A percentile compares a stretch with the other conserved stretches of the same genome.
Evolutionary conservation across 2,797 vertebrate genomes (phyloP).

Genomic region (Gouania willdenowi): DNA sequence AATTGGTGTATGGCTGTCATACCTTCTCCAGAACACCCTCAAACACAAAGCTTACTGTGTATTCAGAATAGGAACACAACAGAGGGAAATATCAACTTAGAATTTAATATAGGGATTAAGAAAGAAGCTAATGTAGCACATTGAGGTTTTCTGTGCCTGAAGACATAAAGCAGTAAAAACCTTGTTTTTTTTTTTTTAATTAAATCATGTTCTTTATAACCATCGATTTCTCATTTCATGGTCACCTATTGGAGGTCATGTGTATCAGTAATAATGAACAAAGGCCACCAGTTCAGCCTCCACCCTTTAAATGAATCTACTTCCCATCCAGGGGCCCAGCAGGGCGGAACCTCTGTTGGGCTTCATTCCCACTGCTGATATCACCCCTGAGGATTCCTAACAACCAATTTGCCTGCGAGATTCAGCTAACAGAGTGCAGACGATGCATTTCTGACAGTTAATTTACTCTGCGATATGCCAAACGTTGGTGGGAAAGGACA

Average conservation of each 20-base stretch:
- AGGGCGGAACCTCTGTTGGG: not conserved
- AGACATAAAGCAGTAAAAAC: no score
- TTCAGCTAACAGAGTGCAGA: slow-evolving; percentile 48
- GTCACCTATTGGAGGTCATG: slow-evolving; percentile 7
- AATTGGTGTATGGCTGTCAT: no score
- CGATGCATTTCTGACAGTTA: slow-evolving; percentile 34
- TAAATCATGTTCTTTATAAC: not conserved
- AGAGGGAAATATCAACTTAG: no score
- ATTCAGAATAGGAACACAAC: no score
- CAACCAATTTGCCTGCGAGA: slow-evolving; percentile 47
- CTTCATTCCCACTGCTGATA: slow-evolving; percentile 6
- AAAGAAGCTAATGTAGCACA: no score
- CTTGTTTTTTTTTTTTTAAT: not conserved
- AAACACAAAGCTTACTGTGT: no score
- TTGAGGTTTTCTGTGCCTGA: no score
- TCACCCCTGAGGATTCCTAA: slow-evolving; percentile 42
- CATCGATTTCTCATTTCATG: no score
- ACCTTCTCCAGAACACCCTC: no score
- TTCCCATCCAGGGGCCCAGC: not conserved
- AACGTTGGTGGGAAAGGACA: slow-evolving; percentile 34
- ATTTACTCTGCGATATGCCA: slow-evolving; percentile 34
- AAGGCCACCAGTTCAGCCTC: not conserved
- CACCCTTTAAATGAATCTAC: slow-evolving; percentile 22
- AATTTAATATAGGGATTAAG: no score
- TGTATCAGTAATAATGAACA: not conserved